Conservation (phyloP, 1,140 invertebrate genomes). For the Reticulitermes speratus region DNA sequence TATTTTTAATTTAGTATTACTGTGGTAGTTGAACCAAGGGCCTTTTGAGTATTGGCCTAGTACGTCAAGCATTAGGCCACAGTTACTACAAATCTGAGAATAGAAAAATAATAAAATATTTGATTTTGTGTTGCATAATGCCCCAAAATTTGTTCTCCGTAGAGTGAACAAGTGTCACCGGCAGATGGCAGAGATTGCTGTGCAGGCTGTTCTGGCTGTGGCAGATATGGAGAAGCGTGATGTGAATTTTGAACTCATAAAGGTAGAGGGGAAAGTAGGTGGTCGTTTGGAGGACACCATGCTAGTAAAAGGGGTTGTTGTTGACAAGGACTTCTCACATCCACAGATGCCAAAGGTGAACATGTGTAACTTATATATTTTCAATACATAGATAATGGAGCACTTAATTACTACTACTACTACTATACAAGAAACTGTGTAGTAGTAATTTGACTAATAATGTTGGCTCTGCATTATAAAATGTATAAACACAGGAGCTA, state of each 20-base stretch:
- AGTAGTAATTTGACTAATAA: too few relatives aligned
- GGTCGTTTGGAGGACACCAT: conserved; percentile 96
- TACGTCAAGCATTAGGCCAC: too few relatives aligned
- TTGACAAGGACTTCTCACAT: conserved; percentile 99
- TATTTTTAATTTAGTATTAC: too few relatives aligned
- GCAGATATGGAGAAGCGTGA: conserved; percentile 92
- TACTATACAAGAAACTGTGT: too few relatives aligned
- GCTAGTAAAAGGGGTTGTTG: conserved; percentile 93
- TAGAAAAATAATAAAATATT: neutral
- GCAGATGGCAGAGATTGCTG: conserved; percentile 99
- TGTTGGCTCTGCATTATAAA: too few relatives aligned
- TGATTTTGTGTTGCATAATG: neutral
- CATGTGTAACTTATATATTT: neutral
- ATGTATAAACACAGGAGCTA: too few relatives aligned
- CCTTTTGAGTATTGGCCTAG: too few relatives aligned
- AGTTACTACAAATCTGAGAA: too few relatives aligned
- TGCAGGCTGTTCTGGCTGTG: conserved; percentile 91
- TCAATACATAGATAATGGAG: neutral
- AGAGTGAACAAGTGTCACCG: conserved; percentile 84
- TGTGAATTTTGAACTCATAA: conserved; percentile 99
- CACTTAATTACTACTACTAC: too few relatives aligned
- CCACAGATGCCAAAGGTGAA: conserved; percentile 96
- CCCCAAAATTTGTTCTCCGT: neutral
- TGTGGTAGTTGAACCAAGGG: too few relatives aligned
- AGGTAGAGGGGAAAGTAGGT: conserved; percentile 97